Conservation (phyloP, 1,140 invertebrate genomes). For the Drosophila virilis region DNA sequence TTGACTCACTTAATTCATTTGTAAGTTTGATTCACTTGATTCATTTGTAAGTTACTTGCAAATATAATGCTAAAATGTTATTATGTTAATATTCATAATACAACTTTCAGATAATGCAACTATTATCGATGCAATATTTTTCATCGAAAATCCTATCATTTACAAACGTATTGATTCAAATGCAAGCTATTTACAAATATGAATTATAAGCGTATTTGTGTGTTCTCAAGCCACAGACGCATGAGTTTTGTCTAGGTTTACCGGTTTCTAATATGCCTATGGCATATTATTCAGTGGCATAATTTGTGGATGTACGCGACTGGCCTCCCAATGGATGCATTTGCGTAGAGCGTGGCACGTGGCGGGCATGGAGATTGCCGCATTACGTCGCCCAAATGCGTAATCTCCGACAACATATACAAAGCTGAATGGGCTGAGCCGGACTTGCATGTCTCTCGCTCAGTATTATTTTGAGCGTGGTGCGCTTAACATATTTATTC, state of each 20-base stretch:
- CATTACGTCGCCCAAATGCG: conserved; percentile 58
- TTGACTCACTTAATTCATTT: neutral
- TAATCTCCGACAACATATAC: conserved; percentile 52
- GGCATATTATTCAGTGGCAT: conserved; percentile 51
- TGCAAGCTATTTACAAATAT: conserved; percentile 4
- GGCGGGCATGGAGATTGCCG: conserved; percentile 44
- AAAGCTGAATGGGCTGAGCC: conserved; percentile 55
- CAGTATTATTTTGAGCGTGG: conserved; percentile 49
- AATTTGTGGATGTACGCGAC: conserved; percentile 50
- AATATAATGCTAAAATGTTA: neutral
- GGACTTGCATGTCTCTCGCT: conserved; percentile 2
- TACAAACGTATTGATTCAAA: neutral
- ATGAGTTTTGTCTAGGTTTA: conserved; percentile 4
- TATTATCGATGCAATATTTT: neutral
- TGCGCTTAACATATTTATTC: conserved; percentile 22
- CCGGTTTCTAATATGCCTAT: conserved; percentile 21
- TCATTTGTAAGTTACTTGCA: neutral
- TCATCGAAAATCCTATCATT: neutral
- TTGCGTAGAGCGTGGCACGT: conserved; percentile 41
- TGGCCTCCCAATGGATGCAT: conserved; percentile 51
- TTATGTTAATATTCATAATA: too few species aligned
- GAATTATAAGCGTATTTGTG: neutral
- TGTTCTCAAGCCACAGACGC: neutral
- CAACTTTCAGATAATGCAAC: too few species aligned
- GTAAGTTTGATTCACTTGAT: neutral